Percentiles rank a stretch among this genome's conserved stretches.
phyloP scores from a whole-genome alignment of 1,140 invertebrate species.

The Drosophila arizonae region DNA sequence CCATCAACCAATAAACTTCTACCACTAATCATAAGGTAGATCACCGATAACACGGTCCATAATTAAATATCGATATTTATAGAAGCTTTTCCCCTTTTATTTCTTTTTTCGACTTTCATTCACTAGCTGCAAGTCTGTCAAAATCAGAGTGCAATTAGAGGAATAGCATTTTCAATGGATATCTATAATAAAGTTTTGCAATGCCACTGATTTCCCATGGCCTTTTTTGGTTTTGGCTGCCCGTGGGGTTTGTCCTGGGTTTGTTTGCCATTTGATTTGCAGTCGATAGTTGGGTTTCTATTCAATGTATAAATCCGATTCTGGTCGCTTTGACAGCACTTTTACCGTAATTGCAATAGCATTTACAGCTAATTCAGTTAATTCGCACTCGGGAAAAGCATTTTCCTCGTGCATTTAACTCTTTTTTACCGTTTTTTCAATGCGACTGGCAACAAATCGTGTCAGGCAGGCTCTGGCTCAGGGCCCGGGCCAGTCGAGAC shows the following conservation, averaged over 20 bases:
- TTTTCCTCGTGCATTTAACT: constrained; percentile 34
- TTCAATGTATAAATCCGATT: constrained; percentile 1
- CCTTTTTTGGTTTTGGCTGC: neutral
- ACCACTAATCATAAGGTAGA: no score
- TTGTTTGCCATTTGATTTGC: constrained; percentile 4
- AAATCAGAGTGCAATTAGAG: no score
- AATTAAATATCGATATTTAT: no score
- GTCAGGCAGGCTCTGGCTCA: constrained; percentile 38
- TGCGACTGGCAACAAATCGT: constrained; percentile 70
- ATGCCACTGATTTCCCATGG: no score
- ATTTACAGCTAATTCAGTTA: constrained; percentile 72
- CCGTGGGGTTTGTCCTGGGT: no score
- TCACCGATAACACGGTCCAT: no score
- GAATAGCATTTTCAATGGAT: no score
- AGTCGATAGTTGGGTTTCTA: constrained; percentile 12
- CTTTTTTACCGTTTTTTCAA: constrained; percentile 11
- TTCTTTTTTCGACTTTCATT: no score
- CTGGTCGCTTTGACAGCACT: constrained; percentile 22
- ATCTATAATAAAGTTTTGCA: no score
- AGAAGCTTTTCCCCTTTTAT: no score
- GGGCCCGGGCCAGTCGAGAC: constrained; percentile 55
- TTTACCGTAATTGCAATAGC: constrained; percentile 58
- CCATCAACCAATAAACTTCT: no score
- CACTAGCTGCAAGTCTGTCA: no score
- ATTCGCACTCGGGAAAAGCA: constrained; percentile 64